A percentile compares a stretch with the other conserved stretches of the same genome.
These are phyloP conservation scores for Julus scandinavius DNA, from an alignment of 2,888 invertebrate species.

Conservation along the genomic window DNA sequence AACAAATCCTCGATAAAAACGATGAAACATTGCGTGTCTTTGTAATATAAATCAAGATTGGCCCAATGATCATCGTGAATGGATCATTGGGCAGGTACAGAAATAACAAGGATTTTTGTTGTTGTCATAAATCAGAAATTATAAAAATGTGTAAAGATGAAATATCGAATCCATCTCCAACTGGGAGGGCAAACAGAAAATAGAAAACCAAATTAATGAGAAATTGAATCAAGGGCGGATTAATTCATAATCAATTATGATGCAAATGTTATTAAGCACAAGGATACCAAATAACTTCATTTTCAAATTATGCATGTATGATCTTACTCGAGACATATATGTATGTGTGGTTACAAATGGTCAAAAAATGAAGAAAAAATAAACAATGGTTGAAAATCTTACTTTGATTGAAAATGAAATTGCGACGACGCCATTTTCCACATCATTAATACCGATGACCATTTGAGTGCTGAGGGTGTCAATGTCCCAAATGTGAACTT, in stretches of 20 bases:
- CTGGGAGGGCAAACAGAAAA: neutral
- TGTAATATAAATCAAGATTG: neutral
- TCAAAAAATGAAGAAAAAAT: neutral
- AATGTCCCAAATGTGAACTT: constrained; percentile 92
- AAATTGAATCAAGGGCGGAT: neutral
- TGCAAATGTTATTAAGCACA: neutral
- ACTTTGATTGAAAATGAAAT: constrained; percentile 86
- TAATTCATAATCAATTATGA: neutral
- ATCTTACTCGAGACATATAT: too few relatives aligned
- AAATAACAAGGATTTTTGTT: neutral
- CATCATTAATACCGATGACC: constrained; percentile 91
- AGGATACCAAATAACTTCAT: too few relatives aligned
- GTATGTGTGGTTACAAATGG: too few relatives aligned
- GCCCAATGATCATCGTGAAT: constrained; percentile 1
- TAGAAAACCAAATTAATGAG: neutral
- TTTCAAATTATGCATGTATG: too few relatives aligned
- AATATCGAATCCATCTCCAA: neutral
- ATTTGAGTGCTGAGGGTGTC: constrained; percentile 87
- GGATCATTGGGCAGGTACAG: neutral
- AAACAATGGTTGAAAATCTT: neutral
- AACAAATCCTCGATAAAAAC: neutral
- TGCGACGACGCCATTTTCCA: constrained; percentile 86
- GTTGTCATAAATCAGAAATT: neutral
- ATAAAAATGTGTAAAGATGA: neutral
- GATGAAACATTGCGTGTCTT: neutral